phyloP scores from a whole-genome alignment of 2,113 vertebrate genomes.

The Beaufortia kweichowensis region DNA sequence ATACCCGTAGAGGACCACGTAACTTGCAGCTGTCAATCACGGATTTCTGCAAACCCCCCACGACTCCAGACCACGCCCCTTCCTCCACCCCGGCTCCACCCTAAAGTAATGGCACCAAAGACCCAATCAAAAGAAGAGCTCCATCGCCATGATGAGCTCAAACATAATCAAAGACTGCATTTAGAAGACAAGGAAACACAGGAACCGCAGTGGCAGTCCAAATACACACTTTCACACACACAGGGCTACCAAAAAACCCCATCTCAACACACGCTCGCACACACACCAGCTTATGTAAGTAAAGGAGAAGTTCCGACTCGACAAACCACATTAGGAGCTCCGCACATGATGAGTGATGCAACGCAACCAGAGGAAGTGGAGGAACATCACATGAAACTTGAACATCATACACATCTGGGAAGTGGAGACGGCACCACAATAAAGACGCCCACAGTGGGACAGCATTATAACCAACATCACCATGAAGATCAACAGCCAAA shows the following conservation, averaged over 20 bases:
- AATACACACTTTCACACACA: constrained; percentile 61
- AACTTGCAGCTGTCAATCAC: constrained; percentile 80
- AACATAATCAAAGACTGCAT: constrained; percentile 71
- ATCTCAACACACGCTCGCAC: constrained; percentile 3
- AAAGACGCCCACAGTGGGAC: constrained; percentile 23
- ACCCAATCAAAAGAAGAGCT: constrained; percentile 70
- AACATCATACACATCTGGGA: constrained; percentile 12
- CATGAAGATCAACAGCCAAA: constrained; percentile 7
- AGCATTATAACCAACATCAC: background rate
- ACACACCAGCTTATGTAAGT: background rate
- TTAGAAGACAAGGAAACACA: constrained; percentile 65
- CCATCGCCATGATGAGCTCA: constrained; percentile 73
- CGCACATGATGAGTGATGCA: constrained; percentile 24
- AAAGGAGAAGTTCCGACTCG: background rate
- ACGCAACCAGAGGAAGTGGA: constrained; percentile 3
- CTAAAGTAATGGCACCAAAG: constrained; percentile 58
- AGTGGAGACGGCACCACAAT: constrained; percentile 8
- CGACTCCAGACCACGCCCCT: constrained; percentile 42
- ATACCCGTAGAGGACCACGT: constrained; percentile 91
- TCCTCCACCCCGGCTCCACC: constrained; percentile 40
- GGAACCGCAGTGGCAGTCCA: constrained; percentile 65
- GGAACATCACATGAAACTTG: background rate
- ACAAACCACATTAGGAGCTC: constrained; percentile 1
- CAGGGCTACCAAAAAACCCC: constrained; percentile 26
- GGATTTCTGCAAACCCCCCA: constrained; percentile 42